Evolutionary conservation across 1,140 invertebrate species (phyloP).

Genomic region (Diorhabda elongata): DNA sequence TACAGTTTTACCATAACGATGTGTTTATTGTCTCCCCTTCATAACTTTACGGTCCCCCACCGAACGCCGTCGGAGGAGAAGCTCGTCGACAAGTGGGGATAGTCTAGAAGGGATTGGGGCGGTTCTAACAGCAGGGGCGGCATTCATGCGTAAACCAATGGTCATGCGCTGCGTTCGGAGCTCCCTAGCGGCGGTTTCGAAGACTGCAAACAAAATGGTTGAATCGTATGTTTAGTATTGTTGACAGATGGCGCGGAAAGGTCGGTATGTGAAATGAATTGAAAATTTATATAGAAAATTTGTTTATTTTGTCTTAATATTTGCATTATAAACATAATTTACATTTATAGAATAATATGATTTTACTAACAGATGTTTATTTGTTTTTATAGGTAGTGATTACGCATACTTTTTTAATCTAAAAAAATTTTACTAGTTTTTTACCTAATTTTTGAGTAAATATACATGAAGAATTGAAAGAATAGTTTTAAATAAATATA

Average conservation of each 20-base stretch:
- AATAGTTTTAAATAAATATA: no score
- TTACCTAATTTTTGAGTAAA: no score
- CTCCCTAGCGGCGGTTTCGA: constrained; percentile 37
- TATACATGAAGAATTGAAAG: no score
- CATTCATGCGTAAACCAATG: constrained; percentile 31
- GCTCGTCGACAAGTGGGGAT: constrained; percentile 21
- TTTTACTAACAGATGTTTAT: no score
- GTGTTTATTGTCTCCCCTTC: constrained; percentile 45
- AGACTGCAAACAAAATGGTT: constrained; percentile 45
- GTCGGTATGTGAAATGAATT: not conserved
- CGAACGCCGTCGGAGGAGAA: constrained; percentile 24
- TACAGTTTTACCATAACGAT: constrained; percentile 46
- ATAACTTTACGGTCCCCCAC: constrained; percentile 19
- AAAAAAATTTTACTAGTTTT: no score
- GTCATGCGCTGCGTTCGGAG: constrained; percentile 36
- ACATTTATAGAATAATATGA: no score
- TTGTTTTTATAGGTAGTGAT: no score
- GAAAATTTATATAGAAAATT: constrained; percentile 7
- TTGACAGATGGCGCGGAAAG: constrained; percentile 34
- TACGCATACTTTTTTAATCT: no score
- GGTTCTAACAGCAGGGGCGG: constrained; percentile 26
- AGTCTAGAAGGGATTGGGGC: constrained; percentile 21
- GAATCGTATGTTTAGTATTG: constrained; percentile 18
- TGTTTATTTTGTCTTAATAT: not conserved
- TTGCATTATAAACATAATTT: not conserved